Percentiles rank a stretch among this genome's conserved stretches.
These are phyloP conservation scores for Cassiopea xamachana DNA, from an alignment of 30 jellyfish, hydroid and myxozoan genomes.

Conservation along the genomic window DNA sequence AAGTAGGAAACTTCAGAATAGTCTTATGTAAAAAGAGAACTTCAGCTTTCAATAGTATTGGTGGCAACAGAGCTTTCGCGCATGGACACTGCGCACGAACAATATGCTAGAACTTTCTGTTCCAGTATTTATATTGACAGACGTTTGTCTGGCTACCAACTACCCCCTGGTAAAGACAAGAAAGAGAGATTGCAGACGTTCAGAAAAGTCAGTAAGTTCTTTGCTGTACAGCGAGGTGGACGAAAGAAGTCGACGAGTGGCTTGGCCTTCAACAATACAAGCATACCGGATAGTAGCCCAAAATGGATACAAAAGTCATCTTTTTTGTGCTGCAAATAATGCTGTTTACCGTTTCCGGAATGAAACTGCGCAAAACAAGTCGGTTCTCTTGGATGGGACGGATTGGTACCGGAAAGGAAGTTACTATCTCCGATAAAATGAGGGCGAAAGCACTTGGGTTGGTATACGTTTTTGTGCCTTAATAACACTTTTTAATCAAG, in stretches of 20 bases:
- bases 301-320: background rate
- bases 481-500: background rate
- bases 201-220: background rate
- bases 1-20: too few species aligned
- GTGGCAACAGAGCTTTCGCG: too few species aligned
- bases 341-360: background rate
- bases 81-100: too few species aligned
- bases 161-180: background rate
- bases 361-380: slow-evolving; percentile 11
- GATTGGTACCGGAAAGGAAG: slow-evolving; percentile 50
- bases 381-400: slow-evolving; percentile 33
- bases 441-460: slow-evolving; percentile 68
- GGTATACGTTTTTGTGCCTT: background rate
- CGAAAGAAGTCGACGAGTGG: background rate
- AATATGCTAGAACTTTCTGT: too few species aligned
- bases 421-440: slow-evolving; percentile 33
- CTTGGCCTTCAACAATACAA: background rate
- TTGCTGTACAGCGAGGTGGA: background rate
- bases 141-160: background rate
- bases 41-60: too few species aligned
- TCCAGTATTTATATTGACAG: too few species aligned
- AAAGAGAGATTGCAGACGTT: background rate
- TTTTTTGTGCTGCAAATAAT: background rate
- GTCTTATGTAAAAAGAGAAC: too few species aligned
- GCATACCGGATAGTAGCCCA: background rate